Percentiles rank a stretch among this genome's conserved stretches.
phyloP scores from a whole-genome alignment of 2,888 invertebrate genomes.

The Lasioglossum villosulum region DNA sequence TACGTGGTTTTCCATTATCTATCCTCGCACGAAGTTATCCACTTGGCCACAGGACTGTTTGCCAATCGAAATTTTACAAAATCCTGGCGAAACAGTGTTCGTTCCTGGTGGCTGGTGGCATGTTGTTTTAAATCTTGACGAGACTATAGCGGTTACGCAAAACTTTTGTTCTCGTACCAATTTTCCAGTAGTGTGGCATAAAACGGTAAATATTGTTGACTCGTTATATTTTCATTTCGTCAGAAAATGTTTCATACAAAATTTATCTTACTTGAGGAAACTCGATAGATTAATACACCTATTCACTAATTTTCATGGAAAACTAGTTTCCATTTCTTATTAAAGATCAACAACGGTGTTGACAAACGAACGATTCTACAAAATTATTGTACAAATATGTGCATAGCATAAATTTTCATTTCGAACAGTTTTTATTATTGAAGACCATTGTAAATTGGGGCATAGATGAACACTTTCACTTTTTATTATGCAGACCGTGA shows the following conservation, averaged over 20 bases:
- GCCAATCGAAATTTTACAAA: conserved; percentile 97
- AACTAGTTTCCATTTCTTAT: too few relatives aligned
- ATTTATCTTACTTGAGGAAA: not conserved
- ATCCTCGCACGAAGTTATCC: conserved; percentile 95
- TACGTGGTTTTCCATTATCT: conserved; percentile 98
- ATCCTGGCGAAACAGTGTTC: conserved; percentile 98
- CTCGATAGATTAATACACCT: too few relatives aligned
- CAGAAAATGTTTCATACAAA: not conserved
- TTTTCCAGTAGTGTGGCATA: conserved; percentile 99
- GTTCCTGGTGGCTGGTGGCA: conserved; percentile 99
- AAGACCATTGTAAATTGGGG: not conserved
- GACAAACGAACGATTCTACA: too few relatives aligned
- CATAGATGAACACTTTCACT: not conserved
- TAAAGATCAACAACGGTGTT: too few relatives aligned
- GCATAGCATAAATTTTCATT: too few relatives aligned
- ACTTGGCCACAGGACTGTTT: conserved; percentile 96
- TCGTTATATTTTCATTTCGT: not conserved
- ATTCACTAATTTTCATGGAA: too few relatives aligned
- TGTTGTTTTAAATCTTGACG: conserved; percentile 98
- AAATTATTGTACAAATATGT: too few relatives aligned
- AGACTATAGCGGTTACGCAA: conserved; percentile 98
- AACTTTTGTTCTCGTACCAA: conserved; percentile 98
- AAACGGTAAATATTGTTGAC: conserved; percentile 87
- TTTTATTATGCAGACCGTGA: not conserved
- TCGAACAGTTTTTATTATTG: not conserved